These are phyloP conservation scores for Triplophysa dalaica DNA, from an alignment of 2,113 vertebrate genomes.

Conservation along the genomic window DNA sequence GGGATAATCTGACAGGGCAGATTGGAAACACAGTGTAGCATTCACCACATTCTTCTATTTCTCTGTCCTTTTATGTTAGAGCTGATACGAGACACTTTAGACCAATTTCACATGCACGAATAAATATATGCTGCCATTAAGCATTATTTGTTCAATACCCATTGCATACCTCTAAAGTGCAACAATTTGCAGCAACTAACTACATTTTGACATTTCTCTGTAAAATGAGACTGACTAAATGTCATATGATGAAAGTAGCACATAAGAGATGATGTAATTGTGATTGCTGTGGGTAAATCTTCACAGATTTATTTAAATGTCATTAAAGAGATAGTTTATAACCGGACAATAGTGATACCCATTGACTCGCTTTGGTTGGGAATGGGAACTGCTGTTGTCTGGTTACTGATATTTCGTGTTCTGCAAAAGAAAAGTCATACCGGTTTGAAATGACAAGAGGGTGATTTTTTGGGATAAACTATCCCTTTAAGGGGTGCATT, in stretches of 20 bases:
- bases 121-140: constrained; percentile 15
- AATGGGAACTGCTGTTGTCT: no score
- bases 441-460: no score
- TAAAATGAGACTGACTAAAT: background rate
- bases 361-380: no score
- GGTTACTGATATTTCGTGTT: no score
- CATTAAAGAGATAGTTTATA: background rate
- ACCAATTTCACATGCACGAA: constrained; percentile 1
- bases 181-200: constrained; percentile 4
- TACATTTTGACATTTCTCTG: background rate
- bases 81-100: constrained; percentile 5
- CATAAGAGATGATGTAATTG: no score
- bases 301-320: background rate
- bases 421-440: no score
- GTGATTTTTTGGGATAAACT: no score
- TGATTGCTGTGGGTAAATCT: background rate
- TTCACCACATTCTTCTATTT: no score
- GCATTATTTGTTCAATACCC: background rate
- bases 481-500: no score
- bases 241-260: background rate
- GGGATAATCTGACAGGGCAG: background rate
- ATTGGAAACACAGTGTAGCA: background rate
- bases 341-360: no score
- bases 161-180: constrained; percentile 1
- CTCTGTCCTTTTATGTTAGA: no score